Conservation (phyloP, 2,888 invertebrate species). For the Coelinius sp. region DNA sequence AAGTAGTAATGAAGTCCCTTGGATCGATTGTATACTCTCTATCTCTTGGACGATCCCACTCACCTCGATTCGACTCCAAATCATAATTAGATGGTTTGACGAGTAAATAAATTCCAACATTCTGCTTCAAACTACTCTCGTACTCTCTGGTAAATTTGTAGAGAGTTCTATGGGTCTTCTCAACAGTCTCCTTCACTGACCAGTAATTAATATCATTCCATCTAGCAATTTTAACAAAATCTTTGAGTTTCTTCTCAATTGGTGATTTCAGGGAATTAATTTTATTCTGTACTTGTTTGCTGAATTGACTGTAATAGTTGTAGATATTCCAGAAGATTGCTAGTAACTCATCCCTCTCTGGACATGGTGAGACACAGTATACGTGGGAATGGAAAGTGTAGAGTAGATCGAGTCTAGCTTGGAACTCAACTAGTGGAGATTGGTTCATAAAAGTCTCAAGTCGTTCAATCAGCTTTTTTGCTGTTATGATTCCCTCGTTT, state of each 20-base stretch:
- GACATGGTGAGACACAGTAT: slow-evolving; percentile 73
- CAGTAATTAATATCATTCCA: slow-evolving; percentile 97
- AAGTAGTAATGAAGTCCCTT: slow-evolving; percentile 63
- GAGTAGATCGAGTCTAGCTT: slow-evolving; percentile 83
- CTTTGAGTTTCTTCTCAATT: slow-evolving; percentile 92
- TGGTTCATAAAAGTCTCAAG: slow-evolving; percentile 88
- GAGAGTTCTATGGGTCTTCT: slow-evolving; percentile 88
- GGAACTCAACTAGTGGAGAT: slow-evolving; percentile 88
- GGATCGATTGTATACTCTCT: slow-evolving; percentile 64
- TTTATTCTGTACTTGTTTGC: slow-evolving; percentile 75
- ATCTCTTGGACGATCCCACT: slow-evolving; percentile 64
- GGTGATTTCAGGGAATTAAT: slow-evolving; percentile 82
- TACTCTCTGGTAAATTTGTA: slow-evolving; percentile 91
- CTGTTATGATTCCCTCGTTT: slow-evolving; percentile 55
- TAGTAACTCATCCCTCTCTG: slow-evolving; percentile 72
- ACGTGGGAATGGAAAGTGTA: slow-evolving; percentile 87
- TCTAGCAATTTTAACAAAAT: slow-evolving; percentile 93
- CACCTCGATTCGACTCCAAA: slow-evolving; percentile 62
- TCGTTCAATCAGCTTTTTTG: slow-evolving; percentile 73
- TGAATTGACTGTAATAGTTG: slow-evolving; percentile 88
- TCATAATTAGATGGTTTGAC: slow-evolving; percentile 67
- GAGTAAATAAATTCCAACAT: slow-evolving; percentile 56
- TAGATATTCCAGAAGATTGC: slow-evolving; percentile 86
- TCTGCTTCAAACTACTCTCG: slow-evolving; percentile 74
- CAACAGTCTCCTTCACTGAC: slow-evolving; percentile 90